Evolutionary conservation across 1,140 invertebrate species (phyloP).

Genomic region (Drosophila obscura): DNA sequence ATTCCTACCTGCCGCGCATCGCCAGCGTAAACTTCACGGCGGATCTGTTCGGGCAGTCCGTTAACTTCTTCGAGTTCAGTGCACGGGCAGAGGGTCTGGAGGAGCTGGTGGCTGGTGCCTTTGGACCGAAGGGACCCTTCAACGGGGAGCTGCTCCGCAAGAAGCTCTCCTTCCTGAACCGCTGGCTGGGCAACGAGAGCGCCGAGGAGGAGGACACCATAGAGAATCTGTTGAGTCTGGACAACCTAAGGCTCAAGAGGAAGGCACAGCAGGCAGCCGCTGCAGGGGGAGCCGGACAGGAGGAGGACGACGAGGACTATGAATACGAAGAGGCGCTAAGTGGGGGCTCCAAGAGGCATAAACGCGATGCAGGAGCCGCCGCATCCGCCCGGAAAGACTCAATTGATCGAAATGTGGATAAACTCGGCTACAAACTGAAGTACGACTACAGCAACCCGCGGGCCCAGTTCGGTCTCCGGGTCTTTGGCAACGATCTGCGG

Average conservation of each 20-base stretch:
- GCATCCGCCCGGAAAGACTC: slow-evolving; percentile 41
- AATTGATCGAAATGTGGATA: slow-evolving; percentile 64
- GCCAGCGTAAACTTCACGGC: slow-evolving; percentile 92
- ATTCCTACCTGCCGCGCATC: slow-evolving; percentile 94
- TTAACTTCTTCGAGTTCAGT: slow-evolving; percentile 90
- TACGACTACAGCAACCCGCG: slow-evolving; percentile 86
- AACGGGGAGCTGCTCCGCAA: slow-evolving; percentile 87
- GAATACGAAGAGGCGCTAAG: slow-evolving; percentile 45
- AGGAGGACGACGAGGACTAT: slow-evolving; percentile 53
- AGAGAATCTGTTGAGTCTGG: slow-evolving; percentile 71
- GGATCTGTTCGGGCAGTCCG: slow-evolving; percentile 94
- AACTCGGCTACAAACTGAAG: slow-evolving; percentile 75
- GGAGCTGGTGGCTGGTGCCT: slow-evolving; percentile 91
- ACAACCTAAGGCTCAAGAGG: slow-evolving; percentile 68
- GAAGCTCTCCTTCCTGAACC: slow-evolving; percentile 85
- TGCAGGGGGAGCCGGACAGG: not conserved
- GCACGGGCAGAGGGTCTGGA: slow-evolving; percentile 93
- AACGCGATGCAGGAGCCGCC: slow-evolving; percentile 21
- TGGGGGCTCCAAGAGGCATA: slow-evolving; percentile 15
- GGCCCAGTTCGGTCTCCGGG: slow-evolving; percentile 86
- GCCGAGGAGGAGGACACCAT: slow-evolving; percentile 68
- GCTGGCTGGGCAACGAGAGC: slow-evolving; percentile 72
- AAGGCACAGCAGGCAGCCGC: slow-evolving; percentile 6
- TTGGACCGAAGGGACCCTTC: slow-evolving; percentile 90
- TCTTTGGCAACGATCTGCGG: slow-evolving; percentile 92